Evolutionary conservation across 2,113 vertebrate species (phyloP).

Genomic region (Silurus meridionalis): DNA sequence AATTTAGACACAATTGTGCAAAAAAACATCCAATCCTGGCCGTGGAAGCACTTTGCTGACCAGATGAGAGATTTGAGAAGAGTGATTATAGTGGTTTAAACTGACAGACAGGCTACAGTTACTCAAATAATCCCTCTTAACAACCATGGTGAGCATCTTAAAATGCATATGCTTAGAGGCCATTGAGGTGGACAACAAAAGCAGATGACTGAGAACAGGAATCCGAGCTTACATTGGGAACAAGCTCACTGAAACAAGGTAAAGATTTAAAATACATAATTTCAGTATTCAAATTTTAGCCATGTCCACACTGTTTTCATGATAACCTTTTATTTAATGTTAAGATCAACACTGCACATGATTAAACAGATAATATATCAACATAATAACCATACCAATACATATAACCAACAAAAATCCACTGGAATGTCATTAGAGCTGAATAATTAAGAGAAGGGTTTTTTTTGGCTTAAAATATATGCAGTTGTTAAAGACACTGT

Average conservation of each 20-base stretch:
- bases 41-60: not conserved
- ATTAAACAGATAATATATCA: not conserved
- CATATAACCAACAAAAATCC: not conserved
- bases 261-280: not conserved
- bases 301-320: not conserved
- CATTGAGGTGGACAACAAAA: not conserved
- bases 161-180: not conserved
- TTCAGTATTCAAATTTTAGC: not conserved
- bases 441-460: not conserved
- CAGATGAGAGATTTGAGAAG: not conserved
- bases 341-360: not conserved
- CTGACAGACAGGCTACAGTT: not conserved
- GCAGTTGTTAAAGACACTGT: not conserved
- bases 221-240: not conserved
- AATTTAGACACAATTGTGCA: too few relatives aligned
- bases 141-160: not conserved
- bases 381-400: not conserved
- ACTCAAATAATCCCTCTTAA: not conserved
- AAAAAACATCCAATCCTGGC: too few relatives aligned
- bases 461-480: not conserved
- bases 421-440: not conserved
- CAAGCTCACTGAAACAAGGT: not conserved
- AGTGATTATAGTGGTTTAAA: not conserved
- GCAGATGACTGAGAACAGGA: not conserved
- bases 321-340: not conserved